phyloP scores from a whole-genome alignment of 1,140 invertebrate species.

The Rhagoletis pomonella region DNA sequence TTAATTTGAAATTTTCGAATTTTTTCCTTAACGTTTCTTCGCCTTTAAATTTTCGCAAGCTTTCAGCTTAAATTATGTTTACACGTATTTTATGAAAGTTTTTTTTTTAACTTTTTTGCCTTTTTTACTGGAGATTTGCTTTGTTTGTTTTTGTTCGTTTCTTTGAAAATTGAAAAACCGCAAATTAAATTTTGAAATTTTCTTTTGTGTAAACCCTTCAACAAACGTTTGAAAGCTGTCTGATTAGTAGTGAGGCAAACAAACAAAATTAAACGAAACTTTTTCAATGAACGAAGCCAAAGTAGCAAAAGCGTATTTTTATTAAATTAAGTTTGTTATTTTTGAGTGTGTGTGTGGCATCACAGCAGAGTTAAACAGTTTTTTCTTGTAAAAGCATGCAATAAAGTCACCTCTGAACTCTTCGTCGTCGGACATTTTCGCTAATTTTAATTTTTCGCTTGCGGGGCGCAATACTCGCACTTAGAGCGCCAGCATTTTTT shows the following conservation, averaged over 20 bases:
- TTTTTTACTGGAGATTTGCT: background rate
- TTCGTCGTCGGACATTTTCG: constrained; percentile 31
- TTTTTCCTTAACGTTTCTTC: background rate
- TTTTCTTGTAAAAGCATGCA: constrained; percentile 17
- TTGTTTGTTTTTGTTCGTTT: background rate
- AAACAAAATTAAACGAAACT: background rate
- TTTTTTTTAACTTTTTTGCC: background rate
- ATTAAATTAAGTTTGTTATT: background rate
- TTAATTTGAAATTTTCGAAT: constrained; percentile 27
- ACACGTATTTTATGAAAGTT: background rate
- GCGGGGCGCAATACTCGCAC: background rate
- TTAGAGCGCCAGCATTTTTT: background rate
- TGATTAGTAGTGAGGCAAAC: constrained; percentile 34
- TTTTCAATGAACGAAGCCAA: constrained; percentile 30
- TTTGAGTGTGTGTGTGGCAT: background rate
- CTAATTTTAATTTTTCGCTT: constrained; percentile 18
- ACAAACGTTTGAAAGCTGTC: constrained; percentile 3
- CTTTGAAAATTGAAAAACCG: constrained; percentile 18
- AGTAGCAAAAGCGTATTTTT: background rate
- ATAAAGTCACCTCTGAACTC: constrained; percentile 36
- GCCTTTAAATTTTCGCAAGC: constrained; percentile 4
- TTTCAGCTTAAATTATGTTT: constrained; percentile 9
- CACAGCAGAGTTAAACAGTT: background rate
- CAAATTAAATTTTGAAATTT: constrained; percentile 51
- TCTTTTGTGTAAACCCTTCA: constrained; percentile 12